These are phyloP conservation scores for Delichon dasypus DNA, from an alignment of 2,797 vertebrate genomes.

Conservation along the genomic window DNA sequence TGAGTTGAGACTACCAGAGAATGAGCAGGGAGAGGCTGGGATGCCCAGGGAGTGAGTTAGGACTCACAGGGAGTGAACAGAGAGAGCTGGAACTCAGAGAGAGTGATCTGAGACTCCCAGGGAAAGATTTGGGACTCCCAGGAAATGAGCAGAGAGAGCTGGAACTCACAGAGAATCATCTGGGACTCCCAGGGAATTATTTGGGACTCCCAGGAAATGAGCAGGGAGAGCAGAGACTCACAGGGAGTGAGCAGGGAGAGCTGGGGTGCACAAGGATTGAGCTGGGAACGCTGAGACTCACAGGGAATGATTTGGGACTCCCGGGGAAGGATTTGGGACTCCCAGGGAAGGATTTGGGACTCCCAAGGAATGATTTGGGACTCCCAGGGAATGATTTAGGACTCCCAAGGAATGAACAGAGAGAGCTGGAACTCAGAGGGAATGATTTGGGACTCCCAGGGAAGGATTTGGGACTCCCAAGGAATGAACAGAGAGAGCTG, in stretches of 20 bases:
- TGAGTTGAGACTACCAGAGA: fast-evolving
- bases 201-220: not conserved
- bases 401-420: fast-evolving
- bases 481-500: no score
- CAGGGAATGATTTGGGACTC: not conserved
- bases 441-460: not conserved
- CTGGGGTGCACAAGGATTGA: fast-evolving
- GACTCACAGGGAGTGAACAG: not conserved
- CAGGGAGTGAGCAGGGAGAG: not conserved
- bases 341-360: fast-evolving
- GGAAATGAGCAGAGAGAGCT: not conserved
- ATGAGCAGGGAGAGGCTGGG: fast-evolving
- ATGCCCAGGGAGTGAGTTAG: no score
- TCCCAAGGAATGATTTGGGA: not conserved
- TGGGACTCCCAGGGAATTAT: not conserved
- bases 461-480: fast-evolving
- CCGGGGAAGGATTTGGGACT: fast-evolving
- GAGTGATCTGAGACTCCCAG: not conserved
- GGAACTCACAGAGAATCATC: not conserved
- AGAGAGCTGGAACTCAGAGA: not conserved
- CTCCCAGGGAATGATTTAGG: fast-evolving
- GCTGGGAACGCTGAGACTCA: fast-evolving
- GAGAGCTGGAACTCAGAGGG: no score
- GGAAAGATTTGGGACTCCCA: not conserved
- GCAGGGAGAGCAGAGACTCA: no score